A percentile compares a stretch with the other conserved stretches of the same genome.
Conservation (phyloP, 2,888 invertebrate species). For the Calliopum simillimum region DNA sequence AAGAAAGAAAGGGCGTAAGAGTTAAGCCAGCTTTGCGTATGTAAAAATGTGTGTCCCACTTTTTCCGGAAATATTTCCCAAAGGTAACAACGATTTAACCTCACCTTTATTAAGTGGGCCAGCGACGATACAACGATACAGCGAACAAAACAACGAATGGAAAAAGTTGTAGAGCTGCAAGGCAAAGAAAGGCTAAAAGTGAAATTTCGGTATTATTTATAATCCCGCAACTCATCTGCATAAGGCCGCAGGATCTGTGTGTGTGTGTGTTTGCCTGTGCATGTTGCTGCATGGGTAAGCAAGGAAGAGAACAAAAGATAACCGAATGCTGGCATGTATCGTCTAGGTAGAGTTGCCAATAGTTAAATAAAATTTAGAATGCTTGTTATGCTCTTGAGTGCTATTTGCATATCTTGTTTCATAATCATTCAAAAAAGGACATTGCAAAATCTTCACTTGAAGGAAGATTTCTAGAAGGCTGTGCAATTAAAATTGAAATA, state of each 20-base stretch:
- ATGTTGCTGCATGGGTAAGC: background rate
- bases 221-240: slow-evolving; percentile 31
- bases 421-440: too few relatives aligned
- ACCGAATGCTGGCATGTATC: slow-evolving; percentile 11
- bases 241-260: slow-evolving; percentile 24
- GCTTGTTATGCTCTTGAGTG: too few relatives aligned
- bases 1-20: background rate
- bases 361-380: too few relatives aligned
- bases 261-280: background rate
- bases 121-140: background rate
- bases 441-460: too few relatives aligned
- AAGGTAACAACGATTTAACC: slow-evolving; percentile 5
- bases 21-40: background rate
- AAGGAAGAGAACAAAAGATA: background rate
- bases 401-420: too few relatives aligned
- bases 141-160: background rate
- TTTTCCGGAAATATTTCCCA: slow-evolving; percentile 26
- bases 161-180: background rate
- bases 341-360: background rate
- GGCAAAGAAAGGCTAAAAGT: slow-evolving; percentile 35
- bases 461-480: too few relatives aligned
- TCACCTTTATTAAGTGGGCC: slow-evolving; percentile 25
- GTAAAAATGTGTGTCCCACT: background rate
- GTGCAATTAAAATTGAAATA: too few relatives aligned
- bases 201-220: slow-evolving; percentile 31